Conservation (phyloP, 2,113 vertebrate genomes). For the Sinosuthora webbiana region DNA sequence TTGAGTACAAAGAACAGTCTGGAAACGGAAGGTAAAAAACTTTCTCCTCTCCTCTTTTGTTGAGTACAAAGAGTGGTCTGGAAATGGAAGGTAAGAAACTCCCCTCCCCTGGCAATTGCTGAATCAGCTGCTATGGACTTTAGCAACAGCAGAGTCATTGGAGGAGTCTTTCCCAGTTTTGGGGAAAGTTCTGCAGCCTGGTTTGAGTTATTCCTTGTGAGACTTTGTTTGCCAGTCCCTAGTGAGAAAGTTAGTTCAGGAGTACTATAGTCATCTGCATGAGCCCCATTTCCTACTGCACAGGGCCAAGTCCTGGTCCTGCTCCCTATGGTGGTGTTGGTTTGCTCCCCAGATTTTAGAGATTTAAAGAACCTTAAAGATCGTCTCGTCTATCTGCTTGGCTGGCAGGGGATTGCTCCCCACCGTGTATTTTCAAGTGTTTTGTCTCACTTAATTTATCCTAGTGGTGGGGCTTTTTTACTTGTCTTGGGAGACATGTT, state of each 20-base stretch:
- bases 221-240: not conserved
- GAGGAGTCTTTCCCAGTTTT: not conserved
- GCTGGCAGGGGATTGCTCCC: not conserved
- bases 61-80: no score
- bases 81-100: no score
- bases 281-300: fast-evolving
- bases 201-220: not conserved
- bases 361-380: not conserved
- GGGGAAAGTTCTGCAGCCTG: not conserved
- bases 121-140: not conserved
- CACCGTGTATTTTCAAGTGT: not conserved
- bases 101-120: not conserved
- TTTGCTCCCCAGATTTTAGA: not conserved
- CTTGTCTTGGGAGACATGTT: not conserved
- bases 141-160: not conserved
- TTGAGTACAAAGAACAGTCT: not conserved
- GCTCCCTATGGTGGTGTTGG: fast-evolving
- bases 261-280: no score
- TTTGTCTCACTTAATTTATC: not conserved
- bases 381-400: not conserved
- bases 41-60: no score
- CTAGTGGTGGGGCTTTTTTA: not conserved
- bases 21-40: no score
- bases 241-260: fast-evolving
- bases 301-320: not conserved